Conservation (phyloP, 1,140 invertebrate species). For the Neotoxoptera formosana region DNA sequence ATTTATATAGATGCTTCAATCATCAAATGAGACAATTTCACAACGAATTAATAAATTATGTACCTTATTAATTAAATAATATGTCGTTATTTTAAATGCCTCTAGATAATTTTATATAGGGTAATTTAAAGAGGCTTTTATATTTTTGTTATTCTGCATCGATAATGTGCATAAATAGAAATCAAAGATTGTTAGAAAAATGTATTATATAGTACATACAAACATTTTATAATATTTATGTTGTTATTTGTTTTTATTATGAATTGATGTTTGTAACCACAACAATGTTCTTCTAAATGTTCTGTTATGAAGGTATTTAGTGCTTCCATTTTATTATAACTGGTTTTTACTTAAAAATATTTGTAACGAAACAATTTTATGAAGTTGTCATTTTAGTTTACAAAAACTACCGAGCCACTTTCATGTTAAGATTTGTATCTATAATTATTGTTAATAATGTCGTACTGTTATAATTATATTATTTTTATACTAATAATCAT, state of each 20-base stretch:
- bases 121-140: slow-evolving; percentile 26
- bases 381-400: not conserved
- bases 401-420: slow-evolving; percentile 19
- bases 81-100: not conserved
- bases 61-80: not conserved
- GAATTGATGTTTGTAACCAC: not conserved
- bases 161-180: slow-evolving; percentile 1
- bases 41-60: slow-evolving; percentile 1
- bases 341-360: not conserved
- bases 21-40: slow-evolving; percentile 14
- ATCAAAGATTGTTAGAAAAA: not conserved
- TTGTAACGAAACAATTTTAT: not conserved
- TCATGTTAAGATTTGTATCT: slow-evolving; percentile 14
- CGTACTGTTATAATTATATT: not conserved
- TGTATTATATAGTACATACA: not conserved
- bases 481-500: not conserved
- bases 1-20: slow-evolving; percentile 24
- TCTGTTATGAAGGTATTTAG: slow-evolving; percentile 16
- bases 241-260: slow-evolving; percentile 19
- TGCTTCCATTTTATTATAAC: slow-evolving; percentile 20
- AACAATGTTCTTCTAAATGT: not conserved
- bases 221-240: slow-evolving; percentile 18
- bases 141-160: not conserved
- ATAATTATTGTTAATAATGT: slow-evolving; percentile 5
- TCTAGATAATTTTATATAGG: slow-evolving; percentile 1